These are phyloP conservation scores for Cerastis rubricosa DNA, from an alignment of 2,888 invertebrate genomes.

Conservation along the genomic window DNA sequence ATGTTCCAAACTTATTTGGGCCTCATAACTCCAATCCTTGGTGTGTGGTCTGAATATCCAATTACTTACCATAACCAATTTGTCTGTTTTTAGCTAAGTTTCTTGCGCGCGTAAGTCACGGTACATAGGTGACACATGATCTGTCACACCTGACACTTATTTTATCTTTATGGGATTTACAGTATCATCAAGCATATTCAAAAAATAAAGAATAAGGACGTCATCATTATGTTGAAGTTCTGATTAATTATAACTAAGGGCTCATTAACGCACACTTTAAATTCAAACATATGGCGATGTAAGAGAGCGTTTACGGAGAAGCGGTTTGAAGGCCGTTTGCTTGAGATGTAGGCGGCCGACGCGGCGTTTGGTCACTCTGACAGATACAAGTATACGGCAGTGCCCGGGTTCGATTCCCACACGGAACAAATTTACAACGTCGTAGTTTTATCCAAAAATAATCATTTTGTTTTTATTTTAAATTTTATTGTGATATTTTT, in stretches of 20 bases:
- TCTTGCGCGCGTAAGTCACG: background rate
- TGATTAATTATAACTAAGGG: background rate
- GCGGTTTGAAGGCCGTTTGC: too few relatives aligned
- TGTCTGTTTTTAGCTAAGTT: conserved; percentile 33
- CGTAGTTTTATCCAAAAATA: too few relatives aligned
- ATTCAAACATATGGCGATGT: too few relatives aligned
- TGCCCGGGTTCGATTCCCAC: too few relatives aligned
- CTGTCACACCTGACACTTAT: conserved; percentile 3
- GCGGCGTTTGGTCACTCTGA: too few relatives aligned
- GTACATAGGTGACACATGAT: conserved; percentile 1
- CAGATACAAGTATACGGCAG: too few relatives aligned
- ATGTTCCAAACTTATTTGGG: background rate
- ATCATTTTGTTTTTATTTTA: too few relatives aligned
- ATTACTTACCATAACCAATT: conserved; percentile 8
- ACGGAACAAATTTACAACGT: too few relatives aligned
- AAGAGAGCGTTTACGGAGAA: too few relatives aligned
- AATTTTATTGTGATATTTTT: too few relatives aligned
- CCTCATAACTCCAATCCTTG: conserved; percentile 3
- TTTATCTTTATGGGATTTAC: conserved; percentile 13
- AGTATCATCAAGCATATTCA: background rate
- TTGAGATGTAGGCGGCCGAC: too few relatives aligned
- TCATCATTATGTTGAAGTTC: background rate
- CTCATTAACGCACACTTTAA: too few relatives aligned
- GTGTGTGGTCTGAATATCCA: conserved; percentile 13
- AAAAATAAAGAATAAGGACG: background rate